phyloP scores from a whole-genome alignment of 1,140 invertebrate genomes.

The Cydia fagiglandana region DNA sequence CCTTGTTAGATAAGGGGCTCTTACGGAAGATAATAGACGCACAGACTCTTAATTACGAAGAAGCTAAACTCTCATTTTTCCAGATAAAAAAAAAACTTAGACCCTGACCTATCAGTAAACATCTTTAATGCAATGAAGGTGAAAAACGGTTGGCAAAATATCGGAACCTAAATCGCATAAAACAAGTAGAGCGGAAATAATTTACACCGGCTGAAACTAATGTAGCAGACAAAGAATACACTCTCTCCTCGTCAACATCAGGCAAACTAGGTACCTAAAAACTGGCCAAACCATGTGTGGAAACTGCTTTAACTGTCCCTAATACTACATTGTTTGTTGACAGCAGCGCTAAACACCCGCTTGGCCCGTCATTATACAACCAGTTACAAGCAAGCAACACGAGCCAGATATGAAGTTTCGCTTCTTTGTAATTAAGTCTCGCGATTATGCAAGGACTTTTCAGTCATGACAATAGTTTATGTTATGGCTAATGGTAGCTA shows the following conservation, averaged over 20 bases:
- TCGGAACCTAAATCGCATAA: too few relatives aligned
- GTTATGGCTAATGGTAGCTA: not conserved
- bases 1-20: not conserved
- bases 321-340: not conserved
- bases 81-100: too few relatives aligned
- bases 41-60: not conserved
- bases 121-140: too few relatives aligned
- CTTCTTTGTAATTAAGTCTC: conserved; percentile 8
- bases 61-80: not conserved
- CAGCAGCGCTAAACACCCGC: not conserved
- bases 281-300: not conserved
- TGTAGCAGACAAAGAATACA: too few relatives aligned
- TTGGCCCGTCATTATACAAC: conserved; percentile 3
- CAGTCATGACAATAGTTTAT: not conserved
- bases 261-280: too few relatives aligned
- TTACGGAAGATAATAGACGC: not conserved
- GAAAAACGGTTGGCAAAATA: too few relatives aligned
- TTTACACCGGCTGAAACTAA: too few relatives aligned
- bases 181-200: too few relatives aligned
- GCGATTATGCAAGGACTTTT: not conserved
- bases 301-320: not conserved
- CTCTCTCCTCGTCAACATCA: too few relatives aligned
- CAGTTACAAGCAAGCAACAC: not conserved
- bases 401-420: not conserved
- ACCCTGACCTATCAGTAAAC: too few relatives aligned